phyloP scores from a whole-genome alignment of 1,140 invertebrate genomes.

The Anastatus disparis region DNA sequence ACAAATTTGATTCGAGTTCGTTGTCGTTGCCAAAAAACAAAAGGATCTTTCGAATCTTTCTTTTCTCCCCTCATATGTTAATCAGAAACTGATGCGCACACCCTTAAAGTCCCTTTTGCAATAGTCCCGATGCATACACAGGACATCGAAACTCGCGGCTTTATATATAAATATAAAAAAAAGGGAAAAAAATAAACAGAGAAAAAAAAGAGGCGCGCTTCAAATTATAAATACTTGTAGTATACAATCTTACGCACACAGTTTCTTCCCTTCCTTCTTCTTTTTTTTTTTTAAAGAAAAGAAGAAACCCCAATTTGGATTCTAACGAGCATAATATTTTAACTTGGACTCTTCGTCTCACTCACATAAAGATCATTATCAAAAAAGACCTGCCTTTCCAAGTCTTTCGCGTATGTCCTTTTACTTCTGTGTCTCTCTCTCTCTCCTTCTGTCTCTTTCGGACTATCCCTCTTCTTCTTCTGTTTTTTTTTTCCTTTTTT shows the following conservation, averaged over 20 bases:
- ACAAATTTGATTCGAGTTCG: too few relatives aligned
- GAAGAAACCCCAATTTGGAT: slow-evolving; percentile 57
- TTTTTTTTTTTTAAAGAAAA: too few relatives aligned
- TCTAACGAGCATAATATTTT: slow-evolving; percentile 62
- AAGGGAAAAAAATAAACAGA: slow-evolving; percentile 25
- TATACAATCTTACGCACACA: slow-evolving; percentile 39
- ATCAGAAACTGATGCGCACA: too few relatives aligned
- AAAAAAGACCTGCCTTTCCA: slow-evolving; percentile 26
- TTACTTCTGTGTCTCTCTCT: slow-evolving; percentile 21
- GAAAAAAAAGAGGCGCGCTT: slow-evolving; percentile 49
- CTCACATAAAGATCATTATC: slow-evolving; percentile 65
- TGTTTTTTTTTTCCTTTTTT: slow-evolving; percentile 34
- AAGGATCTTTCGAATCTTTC: too few relatives aligned
- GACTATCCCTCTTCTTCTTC: too few relatives aligned
- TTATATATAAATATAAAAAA: background rate
- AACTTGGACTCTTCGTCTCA: slow-evolving; percentile 50
- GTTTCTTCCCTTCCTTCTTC: too few relatives aligned
- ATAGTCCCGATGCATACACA: too few relatives aligned
- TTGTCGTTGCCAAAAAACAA: too few relatives aligned
- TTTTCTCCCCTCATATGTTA: too few relatives aligned
- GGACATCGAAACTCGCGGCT: too few relatives aligned
- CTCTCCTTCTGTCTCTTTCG: slow-evolving; percentile 22
- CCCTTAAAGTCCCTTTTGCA: too few relatives aligned
- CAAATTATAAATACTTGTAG: slow-evolving; percentile 56
- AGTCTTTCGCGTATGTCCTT: slow-evolving; percentile 20